A percentile compares a stretch with the other conserved stretches of the same genome.
phyloP scores from a whole-genome alignment of 2,113 vertebrate genomes.

The Lasiurus cinereus region DNA sequence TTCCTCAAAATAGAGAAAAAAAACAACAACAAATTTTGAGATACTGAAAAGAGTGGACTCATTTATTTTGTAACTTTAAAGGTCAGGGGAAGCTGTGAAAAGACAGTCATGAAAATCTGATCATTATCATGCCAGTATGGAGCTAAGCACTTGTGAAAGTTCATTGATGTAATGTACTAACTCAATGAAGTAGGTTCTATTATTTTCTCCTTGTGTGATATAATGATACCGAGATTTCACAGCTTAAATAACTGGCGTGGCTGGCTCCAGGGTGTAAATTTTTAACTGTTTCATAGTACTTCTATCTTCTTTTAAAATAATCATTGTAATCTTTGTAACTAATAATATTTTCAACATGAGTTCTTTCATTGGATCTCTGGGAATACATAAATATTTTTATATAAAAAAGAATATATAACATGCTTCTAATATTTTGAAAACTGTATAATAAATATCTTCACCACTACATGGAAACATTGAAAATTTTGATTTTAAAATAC shows the following conservation, averaged over 20 bases:
- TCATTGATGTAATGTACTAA: not conserved
- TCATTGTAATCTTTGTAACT: not conserved
- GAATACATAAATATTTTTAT: conserved; percentile 31
- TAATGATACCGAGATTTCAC: not conserved
- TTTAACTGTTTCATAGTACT: not conserved
- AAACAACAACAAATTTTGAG: not conserved
- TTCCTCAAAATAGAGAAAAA: not conserved
- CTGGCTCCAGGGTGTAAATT: not conserved
- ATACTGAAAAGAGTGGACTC: not conserved
- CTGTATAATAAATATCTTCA: not conserved
- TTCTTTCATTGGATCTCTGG: conserved; percentile 3
- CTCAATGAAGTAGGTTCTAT: rapidly evolving
- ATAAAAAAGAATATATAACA: not conserved
- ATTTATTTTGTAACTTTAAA: conserved; percentile 19
- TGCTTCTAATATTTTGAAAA: conserved; percentile 41
- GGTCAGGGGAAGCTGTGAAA: not conserved
- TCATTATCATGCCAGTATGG: not conserved
- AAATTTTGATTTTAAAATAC: not conserved
- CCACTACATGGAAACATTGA: not conserved
- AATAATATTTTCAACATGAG: not conserved
- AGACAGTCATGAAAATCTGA: not conserved
- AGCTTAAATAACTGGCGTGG: not conserved
- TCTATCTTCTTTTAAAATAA: not conserved
- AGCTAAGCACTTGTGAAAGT: not conserved
- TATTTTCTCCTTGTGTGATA: not conserved